Base-by-base conservation (phyloP, 2,113 vertebrate genomes). In the Thamnophis sirtalis region DNA sequence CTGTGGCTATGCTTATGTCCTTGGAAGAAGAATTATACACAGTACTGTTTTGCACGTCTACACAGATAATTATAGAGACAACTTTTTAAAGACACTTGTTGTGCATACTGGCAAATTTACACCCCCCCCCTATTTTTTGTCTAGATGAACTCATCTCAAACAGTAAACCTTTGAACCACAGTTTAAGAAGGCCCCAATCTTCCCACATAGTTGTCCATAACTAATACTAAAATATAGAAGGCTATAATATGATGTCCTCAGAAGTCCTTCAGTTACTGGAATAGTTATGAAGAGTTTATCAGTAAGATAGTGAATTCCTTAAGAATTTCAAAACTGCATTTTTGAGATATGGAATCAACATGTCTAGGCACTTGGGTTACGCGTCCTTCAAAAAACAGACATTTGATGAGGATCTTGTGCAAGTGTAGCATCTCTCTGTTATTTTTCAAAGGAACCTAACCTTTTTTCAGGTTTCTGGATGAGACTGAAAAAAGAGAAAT, bases 51-150 rank as follows among this genome's bases (percentile, higher is more conserved):
- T 93, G 0, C 0, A 89, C 91, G 84, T 95, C 91, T 94, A 87
- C 91, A 91, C 43, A 93, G 94, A 92, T 96, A 96, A 96, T 96
- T 96, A 96, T 93, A 95, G 93, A 63, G 51, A 86, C 56, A 94
- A 56, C 87, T 95, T 95, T 89, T 95, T 94, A 90, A 95, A 92
- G 95, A 96, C 86, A 43, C 95, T 95, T 87, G 9, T 84, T 95
- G 73, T 92, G 87, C 94, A 93, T 92, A 55, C 0, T 86, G 89
- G 26, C 85, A 88, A 94, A 11, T 93, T 94, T 93, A 94, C 92
- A 93, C 93, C 88, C 88, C 86, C 88, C 88, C 86, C 24, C 84
- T 90, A 90, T 89, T 48, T 80, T 63, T 89, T 88, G 93, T 96
- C 51, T 68, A 93, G 94, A 86, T 24, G 38, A 94, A 86, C 93